Evolutionary conservation across 2,888 invertebrate species (phyloP).

Genomic region (Arge pagana): DNA sequence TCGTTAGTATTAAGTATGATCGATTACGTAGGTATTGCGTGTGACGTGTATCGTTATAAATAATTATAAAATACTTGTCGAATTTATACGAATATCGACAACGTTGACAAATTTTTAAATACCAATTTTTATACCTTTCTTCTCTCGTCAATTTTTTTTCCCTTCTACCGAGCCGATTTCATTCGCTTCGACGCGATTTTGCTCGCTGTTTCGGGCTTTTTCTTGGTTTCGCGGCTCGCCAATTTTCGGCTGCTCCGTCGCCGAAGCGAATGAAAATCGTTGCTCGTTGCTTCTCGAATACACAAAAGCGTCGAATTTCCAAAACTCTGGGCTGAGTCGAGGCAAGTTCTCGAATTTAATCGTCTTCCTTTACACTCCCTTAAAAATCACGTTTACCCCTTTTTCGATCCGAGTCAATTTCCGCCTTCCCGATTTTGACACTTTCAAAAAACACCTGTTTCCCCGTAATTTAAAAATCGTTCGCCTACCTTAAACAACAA

Average conservation of each 20-base stretch:
- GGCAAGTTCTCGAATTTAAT: conserved; percentile 11
- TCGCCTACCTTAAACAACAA: background rate
- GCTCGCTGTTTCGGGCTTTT: no score
- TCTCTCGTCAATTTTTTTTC: conserved; percentile 28
- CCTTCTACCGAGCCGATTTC: no score
- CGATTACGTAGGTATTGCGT: conserved; percentile 19
- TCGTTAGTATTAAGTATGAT: conserved; percentile 2
- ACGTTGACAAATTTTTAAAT: conserved; percentile 24
- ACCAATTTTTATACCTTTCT: conserved; percentile 16
- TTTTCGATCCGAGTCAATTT: conserved; percentile 39
- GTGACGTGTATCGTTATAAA: conserved; percentile 16
- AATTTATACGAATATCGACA: conserved; percentile 25
- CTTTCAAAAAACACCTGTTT: conserved; percentile 29
- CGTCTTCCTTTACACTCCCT: no score
- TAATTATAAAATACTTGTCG: conserved; percentile 19
- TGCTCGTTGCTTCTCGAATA: no score
- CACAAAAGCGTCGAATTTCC: background rate
- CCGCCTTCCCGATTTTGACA: conserved; percentile 20
- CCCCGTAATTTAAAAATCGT: background rate
- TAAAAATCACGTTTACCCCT: conserved; percentile 37
- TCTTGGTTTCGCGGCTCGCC: background rate
- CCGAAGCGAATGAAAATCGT: no score
- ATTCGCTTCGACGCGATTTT: no score
- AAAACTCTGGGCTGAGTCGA: conserved; percentile 21
- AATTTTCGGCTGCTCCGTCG: background rate